Evolutionary conservation across 2,888 invertebrate genomes (phyloP).

Genomic region (Exephanes ischioxanthus): DNA sequence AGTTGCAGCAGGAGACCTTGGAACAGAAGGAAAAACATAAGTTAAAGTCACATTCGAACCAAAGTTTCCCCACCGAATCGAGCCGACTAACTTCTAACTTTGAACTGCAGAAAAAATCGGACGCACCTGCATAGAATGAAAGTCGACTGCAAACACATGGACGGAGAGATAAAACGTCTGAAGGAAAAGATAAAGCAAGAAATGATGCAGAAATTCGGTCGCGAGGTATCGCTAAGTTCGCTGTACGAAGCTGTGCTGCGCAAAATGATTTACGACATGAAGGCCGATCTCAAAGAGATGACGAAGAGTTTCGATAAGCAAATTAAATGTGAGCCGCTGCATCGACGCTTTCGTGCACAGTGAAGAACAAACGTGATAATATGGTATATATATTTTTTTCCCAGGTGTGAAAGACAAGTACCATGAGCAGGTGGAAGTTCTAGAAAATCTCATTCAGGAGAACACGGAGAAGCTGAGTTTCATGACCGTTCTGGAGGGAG

Average conservation of each 20-base stretch:
- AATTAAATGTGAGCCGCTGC: conserved; percentile 82
- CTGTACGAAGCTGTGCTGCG: conserved; percentile 87
- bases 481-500: conserved; percentile 86
- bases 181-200: conserved; percentile 86
- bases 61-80: background rate
- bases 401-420: conserved; percentile 80
- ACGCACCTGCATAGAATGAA: conserved; percentile 90
- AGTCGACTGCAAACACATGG: conserved; percentile 90
- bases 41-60: conserved; percentile 83
- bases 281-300: conserved; percentile 85
- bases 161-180: conserved; percentile 86
- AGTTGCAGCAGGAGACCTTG: conserved; percentile 89
- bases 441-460: conserved; percentile 85
- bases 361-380: background rate
- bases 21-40: conserved; percentile 88
- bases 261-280: conserved; percentile 86
- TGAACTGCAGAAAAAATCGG: conserved; percentile 87
- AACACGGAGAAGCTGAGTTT: conserved; percentile 87
- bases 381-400: background rate
- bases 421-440: conserved; percentile 81
- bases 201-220: conserved; percentile 87
- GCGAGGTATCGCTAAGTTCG: conserved; percentile 85
- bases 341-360: background rate
- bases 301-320: conserved; percentile 84
- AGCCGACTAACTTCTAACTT: conserved; percentile 20